Evolutionary conservation across 1,140 invertebrate species (phyloP).

Genomic region (Aporrectodea caliginosa): DNA sequence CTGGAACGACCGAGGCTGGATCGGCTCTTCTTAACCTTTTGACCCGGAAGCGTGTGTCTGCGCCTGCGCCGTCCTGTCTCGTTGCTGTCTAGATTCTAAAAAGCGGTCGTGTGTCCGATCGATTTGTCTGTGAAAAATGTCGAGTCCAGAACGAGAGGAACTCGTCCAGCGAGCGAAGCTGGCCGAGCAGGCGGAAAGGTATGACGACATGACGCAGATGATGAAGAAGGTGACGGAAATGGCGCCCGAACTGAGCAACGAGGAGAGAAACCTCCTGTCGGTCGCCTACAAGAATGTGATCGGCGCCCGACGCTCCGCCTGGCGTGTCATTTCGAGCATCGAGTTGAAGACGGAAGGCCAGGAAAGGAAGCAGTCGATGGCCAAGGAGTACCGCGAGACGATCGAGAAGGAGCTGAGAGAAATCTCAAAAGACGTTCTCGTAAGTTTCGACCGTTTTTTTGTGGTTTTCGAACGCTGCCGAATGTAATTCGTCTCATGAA

Average conservation of each 20-base stretch:
- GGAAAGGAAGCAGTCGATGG: constrained; percentile 71
- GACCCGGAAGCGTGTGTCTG: no score
- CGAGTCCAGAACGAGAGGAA: constrained; percentile 98
- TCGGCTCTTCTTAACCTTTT: no score
- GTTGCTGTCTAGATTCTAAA: no score
- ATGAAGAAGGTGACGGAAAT: constrained; percentile 34
- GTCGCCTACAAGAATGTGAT: constrained; percentile 99
- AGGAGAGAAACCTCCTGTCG: constrained; percentile 90
- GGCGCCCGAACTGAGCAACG: constrained; percentile 38
- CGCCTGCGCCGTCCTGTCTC: no score
- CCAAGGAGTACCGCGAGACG: constrained; percentile 78
- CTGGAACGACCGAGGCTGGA: no score
- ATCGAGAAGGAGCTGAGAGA: constrained; percentile 97
- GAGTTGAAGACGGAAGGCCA: constrained; percentile 86
- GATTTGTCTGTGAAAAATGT: no score
- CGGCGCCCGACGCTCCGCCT: constrained; percentile 90
- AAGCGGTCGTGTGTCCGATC: no score
- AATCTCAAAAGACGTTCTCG: constrained; percentile 97
- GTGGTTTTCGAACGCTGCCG: no score
- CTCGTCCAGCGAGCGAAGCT: constrained; percentile 97
- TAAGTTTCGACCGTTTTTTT: no score
- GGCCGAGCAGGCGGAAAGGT: constrained; percentile 96
- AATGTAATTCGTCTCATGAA: no score
- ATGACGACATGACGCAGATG: constrained; percentile 72
- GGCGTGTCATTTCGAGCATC: constrained; percentile 96